Conservation (phyloP, 2,113 vertebrate genomes). For the Myocastor coypus region DNA sequence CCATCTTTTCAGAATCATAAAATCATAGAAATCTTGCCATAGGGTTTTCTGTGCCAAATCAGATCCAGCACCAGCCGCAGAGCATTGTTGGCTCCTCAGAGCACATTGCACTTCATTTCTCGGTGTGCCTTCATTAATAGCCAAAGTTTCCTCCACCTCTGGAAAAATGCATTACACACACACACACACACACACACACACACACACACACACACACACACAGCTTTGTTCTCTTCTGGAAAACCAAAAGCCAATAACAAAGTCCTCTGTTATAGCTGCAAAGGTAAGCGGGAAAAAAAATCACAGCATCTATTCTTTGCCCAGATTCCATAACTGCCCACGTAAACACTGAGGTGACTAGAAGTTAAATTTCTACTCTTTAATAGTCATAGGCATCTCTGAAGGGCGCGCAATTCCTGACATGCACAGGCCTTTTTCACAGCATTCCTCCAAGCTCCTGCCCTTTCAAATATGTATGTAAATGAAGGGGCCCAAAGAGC, state of each 20-base stretch:
- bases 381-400: constrained; percentile 7
- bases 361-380: constrained; percentile 72
- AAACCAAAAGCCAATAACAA: constrained; percentile 38
- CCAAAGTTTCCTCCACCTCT: neutral
- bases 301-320: neutral
- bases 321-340: neutral
- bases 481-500: constrained; percentile 78
- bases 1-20: constrained; percentile 52
- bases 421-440: constrained; percentile 45
- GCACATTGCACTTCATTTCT: constrained; percentile 41
- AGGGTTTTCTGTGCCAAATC: neutral
- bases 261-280: neutral
- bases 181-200: neutral
- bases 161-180: neutral
- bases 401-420: neutral
- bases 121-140: constrained; percentile 62
- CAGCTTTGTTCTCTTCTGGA: constrained; percentile 40
- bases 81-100: constrained; percentile 38
- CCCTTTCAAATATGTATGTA: constrained; percentile 80
- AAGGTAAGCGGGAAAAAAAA: constrained; percentile 53
- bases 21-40: neutral
- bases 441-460: constrained; percentile 71
- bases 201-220: neutral
- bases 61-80: neutral
- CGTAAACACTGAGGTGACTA: neutral